These are phyloP conservation scores for Pipistrellus nathusii DNA, from an alignment of 2,797 vertebrate genomes.

Conservation along the genomic window DNA sequence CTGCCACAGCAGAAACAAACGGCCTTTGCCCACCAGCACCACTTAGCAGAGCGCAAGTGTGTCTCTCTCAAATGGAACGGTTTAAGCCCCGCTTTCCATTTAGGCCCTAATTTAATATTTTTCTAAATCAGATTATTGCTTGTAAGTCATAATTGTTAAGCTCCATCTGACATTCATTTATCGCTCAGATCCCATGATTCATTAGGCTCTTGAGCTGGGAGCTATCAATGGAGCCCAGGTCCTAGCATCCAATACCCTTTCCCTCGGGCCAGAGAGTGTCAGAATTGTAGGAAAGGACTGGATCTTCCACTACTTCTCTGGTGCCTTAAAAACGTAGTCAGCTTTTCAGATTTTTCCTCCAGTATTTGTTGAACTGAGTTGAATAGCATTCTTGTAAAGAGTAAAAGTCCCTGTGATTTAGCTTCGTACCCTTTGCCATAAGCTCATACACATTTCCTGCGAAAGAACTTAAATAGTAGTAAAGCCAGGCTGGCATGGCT, in stretches of 20 bases:
- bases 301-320: not conserved
- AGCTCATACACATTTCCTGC: not conserved
- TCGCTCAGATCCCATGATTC: slow-evolving; percentile 16
- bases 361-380: not conserved
- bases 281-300: not conserved
- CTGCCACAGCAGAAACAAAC: slow-evolving; percentile 60
- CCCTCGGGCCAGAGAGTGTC: not conserved
- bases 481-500: too few relatives aligned
- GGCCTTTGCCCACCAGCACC: slow-evolving; percentile 43
- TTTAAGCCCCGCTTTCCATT: slow-evolving; percentile 47
- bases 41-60: slow-evolving; percentile 47
- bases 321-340: not conserved
- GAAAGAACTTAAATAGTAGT: not conserved
- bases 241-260: not conserved
- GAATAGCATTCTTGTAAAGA: not conserved
- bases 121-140: slow-evolving; percentile 78
- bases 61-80: slow-evolving; percentile 57
- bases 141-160: slow-evolving; percentile 64
- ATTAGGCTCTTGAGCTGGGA: not conserved
- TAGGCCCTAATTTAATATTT: slow-evolving; percentile 77
- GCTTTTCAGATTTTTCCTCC: not conserved
- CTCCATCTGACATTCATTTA: slow-evolving; percentile 70
- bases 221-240: not conserved
- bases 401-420: slow-evolving; percentile 20
- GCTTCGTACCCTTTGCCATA: not conserved